Conservation (phyloP, 1,140 invertebrate species). For the Arctopsyche grandis region DNA sequence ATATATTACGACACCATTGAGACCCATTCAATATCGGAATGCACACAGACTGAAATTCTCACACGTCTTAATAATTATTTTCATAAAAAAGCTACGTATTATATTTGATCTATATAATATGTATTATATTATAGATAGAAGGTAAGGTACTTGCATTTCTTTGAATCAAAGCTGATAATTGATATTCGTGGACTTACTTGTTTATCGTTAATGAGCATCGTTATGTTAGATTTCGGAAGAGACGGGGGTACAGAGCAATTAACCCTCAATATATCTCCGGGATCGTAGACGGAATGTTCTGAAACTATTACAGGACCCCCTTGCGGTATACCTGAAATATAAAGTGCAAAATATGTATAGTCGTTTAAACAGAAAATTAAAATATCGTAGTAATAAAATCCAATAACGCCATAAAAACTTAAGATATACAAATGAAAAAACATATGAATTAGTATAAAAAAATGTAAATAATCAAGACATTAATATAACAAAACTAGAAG, state of each 20-base stretch:
- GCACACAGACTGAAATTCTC: no score
- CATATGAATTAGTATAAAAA: no score
- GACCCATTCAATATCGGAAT: no score
- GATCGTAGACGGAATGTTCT: conserved; percentile 76
- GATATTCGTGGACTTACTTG: conserved; percentile 69
- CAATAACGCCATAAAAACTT: not conserved
- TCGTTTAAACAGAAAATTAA: not conserved
- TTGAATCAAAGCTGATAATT: no score
- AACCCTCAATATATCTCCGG: conserved; percentile 77
- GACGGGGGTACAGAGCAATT: conserved; percentile 80
- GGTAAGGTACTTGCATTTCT: no score
- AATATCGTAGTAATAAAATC: not conserved
- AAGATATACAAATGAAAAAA: no score
- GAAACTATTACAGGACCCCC: conserved; percentile 69
- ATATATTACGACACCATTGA: not conserved
- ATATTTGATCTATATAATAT: no score
- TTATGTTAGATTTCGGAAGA: conserved; percentile 73
- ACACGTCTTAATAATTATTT: no score
- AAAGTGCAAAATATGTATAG: not conserved
- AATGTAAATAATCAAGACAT: no score
- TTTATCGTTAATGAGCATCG: conserved; percentile 78
- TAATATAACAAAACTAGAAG: no score
- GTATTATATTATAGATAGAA: no score
- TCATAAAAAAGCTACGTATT: no score
- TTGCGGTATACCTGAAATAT: conserved; percentile 67